Evolutionary conservation across 1,140 invertebrate species (phyloP).

Genomic region (Hylaeus anthracinus): DNA sequence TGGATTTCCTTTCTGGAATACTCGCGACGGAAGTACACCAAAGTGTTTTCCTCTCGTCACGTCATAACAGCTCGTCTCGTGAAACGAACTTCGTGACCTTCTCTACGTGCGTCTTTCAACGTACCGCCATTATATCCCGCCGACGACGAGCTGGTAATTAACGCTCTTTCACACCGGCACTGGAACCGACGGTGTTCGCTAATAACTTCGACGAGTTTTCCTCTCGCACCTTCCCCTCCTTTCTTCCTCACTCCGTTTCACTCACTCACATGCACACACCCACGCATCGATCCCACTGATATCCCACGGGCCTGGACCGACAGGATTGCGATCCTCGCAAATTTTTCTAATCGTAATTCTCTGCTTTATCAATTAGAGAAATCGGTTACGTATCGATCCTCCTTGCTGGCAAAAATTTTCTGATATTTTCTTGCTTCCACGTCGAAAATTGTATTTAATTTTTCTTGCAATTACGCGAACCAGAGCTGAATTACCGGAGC

Average conservation of each 20-base stretch:
- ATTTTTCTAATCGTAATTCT: neutral
- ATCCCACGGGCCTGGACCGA: too few species aligned
- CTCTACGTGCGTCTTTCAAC: conserved; percentile 58
- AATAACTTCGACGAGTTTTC: conserved; percentile 59
- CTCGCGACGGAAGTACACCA: conserved; percentile 38
- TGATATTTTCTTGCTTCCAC: too few species aligned
- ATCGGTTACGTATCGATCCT: too few species aligned
- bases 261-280: neutral
- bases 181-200: conserved; percentile 31
- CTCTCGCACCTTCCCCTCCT: conserved; percentile 10
- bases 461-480: too few species aligned
- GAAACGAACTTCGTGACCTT: conserved; percentile 20
- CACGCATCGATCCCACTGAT: too few species aligned
- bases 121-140: conserved; percentile 68
- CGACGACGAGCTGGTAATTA: conserved; percentile 64
- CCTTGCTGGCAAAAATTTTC: too few species aligned
- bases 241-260: neutral
- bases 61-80: conserved; percentile 53
- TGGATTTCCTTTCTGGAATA: conserved; percentile 49
- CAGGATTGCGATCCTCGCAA: too few species aligned
- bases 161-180: conserved; percentile 55
- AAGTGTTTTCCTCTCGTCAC: conserved; percentile 52
- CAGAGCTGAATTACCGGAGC: too few species aligned
- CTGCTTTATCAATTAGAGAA: too few species aligned
- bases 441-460: too few species aligned